Base-by-base conservation (phyloP, 2,113 vertebrate species). In the Carettochelys insculpta region DNA sequence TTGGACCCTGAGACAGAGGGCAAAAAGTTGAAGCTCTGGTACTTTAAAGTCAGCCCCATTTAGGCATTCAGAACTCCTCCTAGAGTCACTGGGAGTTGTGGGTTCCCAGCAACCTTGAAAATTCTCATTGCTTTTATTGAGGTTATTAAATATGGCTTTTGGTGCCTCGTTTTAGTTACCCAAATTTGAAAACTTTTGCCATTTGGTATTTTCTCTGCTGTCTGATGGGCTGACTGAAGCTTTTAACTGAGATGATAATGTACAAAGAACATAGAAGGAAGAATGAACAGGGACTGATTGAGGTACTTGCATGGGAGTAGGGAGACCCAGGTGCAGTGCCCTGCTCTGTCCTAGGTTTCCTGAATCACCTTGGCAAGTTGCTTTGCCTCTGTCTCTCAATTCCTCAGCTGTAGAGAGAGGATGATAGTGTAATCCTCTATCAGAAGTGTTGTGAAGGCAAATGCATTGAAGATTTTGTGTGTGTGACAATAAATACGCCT, bases 131-230 rank as follows among this genome's bases (percentile, higher is more conserved):
- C 77, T n/a, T 76, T 27, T 31, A 54, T 6, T 29, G 48, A 68
- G 61, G 34, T 34, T 61, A 80, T 83, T 41, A 50, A 81, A 2
- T 19, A 41, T 6, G 78, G 80, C 45, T 91, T 83, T 82, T 34
- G 4, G 9, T 4, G 0, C 25, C 27, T 56, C 12, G 27, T 29
- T 29, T 56, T 68, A 38, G 81, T 87, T 56, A 88, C 52, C 34
- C 82, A 20, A 10, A 8, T 65, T 80, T 61, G n/a, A 19, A 88
- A 45, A 48, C 86, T 92, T 85, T 90, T 24, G 17, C n/a, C 45
- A 31, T 48, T 91, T 50, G 17, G 11, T 82, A 65, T 48, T 83
- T 90, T 88, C 90, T 80, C 24, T 78, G 16, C 54, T 88, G 22
- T 19, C 11, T 75, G 29, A 86, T 9, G 5, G 31, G 12, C 51